These are phyloP conservation scores for Pelobates fuscus DNA, from an alignment of 2,113 vertebrate species.

Conservation along the genomic window DNA sequence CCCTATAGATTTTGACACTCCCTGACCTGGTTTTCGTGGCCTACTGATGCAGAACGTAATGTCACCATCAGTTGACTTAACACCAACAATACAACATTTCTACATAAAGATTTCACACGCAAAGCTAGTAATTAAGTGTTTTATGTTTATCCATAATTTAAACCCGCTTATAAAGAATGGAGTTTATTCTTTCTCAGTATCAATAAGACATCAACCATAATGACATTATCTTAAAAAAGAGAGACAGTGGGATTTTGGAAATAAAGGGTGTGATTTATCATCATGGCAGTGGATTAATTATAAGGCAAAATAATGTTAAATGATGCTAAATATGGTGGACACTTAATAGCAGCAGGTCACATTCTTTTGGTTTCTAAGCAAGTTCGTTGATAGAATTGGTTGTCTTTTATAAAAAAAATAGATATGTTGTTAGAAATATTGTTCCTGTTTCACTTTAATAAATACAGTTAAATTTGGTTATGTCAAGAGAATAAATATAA, in stretches of 20 bases:
- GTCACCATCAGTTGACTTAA: not conserved
- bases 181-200: not conserved
- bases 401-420: too few relatives aligned
- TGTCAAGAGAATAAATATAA: too few relatives aligned
- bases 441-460: too few relatives aligned
- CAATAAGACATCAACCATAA: constrained; percentile 3
- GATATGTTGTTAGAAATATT: too few relatives aligned
- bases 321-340: too few relatives aligned
- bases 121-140: not conserved
- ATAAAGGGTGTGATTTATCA: not conserved
- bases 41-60: not conserved
- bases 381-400: too few relatives aligned
- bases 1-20: not conserved
- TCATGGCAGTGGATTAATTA: not conserved
- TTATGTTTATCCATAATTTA: not conserved
- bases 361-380: too few relatives aligned
- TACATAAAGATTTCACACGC: not conserved
- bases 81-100: not conserved
- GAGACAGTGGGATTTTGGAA: not conserved
- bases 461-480: too few relatives aligned
- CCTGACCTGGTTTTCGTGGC: not conserved
- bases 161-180: not conserved
- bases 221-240: not conserved
- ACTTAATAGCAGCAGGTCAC: too few relatives aligned
- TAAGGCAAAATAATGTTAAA: too few relatives aligned